Base-by-base conservation (phyloP, 2,888 invertebrate species). In the Neoscelio sp. region DNA sequence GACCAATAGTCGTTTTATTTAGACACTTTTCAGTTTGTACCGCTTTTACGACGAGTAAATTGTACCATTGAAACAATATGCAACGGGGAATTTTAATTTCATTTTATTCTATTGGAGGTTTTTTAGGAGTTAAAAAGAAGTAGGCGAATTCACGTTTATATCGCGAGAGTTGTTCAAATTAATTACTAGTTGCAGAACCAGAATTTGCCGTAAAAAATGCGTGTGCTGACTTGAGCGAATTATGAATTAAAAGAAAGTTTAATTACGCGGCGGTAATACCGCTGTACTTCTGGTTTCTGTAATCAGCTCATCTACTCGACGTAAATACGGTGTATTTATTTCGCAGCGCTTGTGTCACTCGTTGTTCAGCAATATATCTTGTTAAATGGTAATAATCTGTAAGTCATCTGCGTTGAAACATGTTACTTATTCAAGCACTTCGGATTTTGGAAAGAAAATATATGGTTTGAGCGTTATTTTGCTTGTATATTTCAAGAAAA, bases 11-110 rank as follows among this genome's bases (percentile, higher is more conserved):
- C 68, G 20, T 50, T 78, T 33, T 40, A 62, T 78, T 62, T 44
- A 54, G 68, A 64, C 73, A 68, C 62, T 68, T 70, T 56, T 78
- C 48, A 62, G 65, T 50, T 78, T 44, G 58, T 12, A 18, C 56
- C 30, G 60, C 7, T 10, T 67, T 50, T 60, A 67, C 60, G 60
- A 75, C 56, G 54, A 56, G 60, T 48, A 28, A 73, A 73, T 60
- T 33, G 13, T 15, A 28, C 6, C 18, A 18, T 52, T 28, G 35
- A 33, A 54, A 44, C 18, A 52, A 52, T 64, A 40, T 64, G 33
- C 8, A 52, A n/a, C n/a, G n/a, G n/a, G n/a, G n/a, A n/a, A n/a
- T n/a, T n/a, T n/a, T n/a, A 23, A 65, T 40, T 64, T 50, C 17
- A 30, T 64, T 50, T 50, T 5, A 5, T 30, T 18, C 30, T 28